Evolutionary conservation across 2,888 invertebrate genomes (phyloP).

Genomic region (Pachycephus smyrnensis): DNA sequence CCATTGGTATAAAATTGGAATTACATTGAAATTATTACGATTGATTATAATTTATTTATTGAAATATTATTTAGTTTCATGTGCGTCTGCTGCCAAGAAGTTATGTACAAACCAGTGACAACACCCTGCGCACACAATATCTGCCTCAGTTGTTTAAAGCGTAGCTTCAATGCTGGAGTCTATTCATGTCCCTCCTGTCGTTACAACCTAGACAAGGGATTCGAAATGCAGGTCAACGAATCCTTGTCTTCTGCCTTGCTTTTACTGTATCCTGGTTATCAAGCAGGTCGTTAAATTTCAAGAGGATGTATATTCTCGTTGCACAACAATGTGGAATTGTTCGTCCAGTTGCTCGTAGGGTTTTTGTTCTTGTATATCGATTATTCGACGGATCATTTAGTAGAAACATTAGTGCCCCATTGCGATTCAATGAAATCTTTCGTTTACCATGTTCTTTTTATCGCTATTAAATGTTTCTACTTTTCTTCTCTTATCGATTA

Average conservation of each 20-base stretch:
- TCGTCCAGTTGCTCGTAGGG: not conserved
- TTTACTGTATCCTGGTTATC: slow-evolving; percentile 78
- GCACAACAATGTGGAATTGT: not conserved
- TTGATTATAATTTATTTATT: not conserved
- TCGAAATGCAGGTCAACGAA: slow-evolving; percentile 71
- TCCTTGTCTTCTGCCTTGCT: slow-evolving; percentile 71
- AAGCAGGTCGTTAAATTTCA: slow-evolving; percentile 62
- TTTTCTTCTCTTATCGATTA: not conserved
- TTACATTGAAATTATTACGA: not conserved
- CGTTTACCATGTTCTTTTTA: not conserved
- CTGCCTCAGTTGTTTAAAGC: slow-evolving; percentile 77
- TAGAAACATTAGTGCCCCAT: not conserved
- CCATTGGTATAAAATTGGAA: not conserved
- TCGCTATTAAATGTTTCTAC: not conserved
- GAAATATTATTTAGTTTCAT: slow-evolving; percentile 68
- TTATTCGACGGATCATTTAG: not conserved
- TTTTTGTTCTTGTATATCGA: not conserved
- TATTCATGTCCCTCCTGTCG: slow-evolving; percentile 80
- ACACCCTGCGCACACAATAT: slow-evolving; percentile 82
- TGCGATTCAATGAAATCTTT: not conserved
- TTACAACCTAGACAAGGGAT: slow-evolving; percentile 71
- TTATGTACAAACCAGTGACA: slow-evolving; percentile 78
- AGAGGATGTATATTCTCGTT: not conserved
- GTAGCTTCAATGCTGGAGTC: slow-evolving; percentile 75
- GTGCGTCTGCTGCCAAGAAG: slow-evolving; percentile 85